phyloP scores from a whole-genome alignment of 2,888 invertebrate genomes.

The Lasioglossum pauxillum region DNA sequence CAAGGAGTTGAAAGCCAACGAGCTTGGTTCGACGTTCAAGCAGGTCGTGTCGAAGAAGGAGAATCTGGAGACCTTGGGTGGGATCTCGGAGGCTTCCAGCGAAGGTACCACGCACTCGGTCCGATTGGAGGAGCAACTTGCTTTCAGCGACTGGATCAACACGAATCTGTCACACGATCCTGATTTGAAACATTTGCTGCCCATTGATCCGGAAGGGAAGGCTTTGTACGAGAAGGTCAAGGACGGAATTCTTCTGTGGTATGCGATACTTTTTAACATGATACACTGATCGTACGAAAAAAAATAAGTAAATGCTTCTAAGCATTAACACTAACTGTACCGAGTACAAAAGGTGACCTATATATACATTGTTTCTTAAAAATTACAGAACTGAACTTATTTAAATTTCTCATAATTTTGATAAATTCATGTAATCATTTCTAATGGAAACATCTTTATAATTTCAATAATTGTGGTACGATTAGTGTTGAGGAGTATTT shows the following conservation, averaged over 20 bases:
- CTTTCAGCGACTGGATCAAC: slow-evolving; percentile 99
- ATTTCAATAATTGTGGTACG: no score
- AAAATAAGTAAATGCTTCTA: no score
- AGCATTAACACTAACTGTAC: no score
- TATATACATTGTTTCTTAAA: no score
- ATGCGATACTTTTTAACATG: slow-evolving; percentile 33
- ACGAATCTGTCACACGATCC: slow-evolving; percentile 95
- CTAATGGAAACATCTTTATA: no score
- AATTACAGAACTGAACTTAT: no score
- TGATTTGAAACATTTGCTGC: slow-evolving; percentile 95
- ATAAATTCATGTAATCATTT: no score
- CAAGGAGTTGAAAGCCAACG: slow-evolving; percentile 94
- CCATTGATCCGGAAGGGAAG: slow-evolving; percentile 96
- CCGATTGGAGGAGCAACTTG: slow-evolving; percentile 96
- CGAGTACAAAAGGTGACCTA: no score
- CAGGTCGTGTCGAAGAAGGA: slow-evolving; percentile 96
- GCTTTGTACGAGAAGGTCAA: slow-evolving; percentile 96
- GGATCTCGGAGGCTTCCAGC: slow-evolving; percentile 97
- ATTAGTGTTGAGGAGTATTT: no score
- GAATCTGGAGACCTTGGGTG: slow-evolving; percentile 95
- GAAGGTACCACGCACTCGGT: slow-evolving; percentile 99
- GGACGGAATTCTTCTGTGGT: slow-evolving; percentile 98
- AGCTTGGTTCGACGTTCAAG: slow-evolving; percentile 96
- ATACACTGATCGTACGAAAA: no score
- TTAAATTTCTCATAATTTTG: no score